A percentile compares a stretch with the other conserved stretches of the same genome.
Evolutionary conservation across 2,888 invertebrate genomes (phyloP).

Genomic region (Mesorhabditis spiculigera): DNA sequence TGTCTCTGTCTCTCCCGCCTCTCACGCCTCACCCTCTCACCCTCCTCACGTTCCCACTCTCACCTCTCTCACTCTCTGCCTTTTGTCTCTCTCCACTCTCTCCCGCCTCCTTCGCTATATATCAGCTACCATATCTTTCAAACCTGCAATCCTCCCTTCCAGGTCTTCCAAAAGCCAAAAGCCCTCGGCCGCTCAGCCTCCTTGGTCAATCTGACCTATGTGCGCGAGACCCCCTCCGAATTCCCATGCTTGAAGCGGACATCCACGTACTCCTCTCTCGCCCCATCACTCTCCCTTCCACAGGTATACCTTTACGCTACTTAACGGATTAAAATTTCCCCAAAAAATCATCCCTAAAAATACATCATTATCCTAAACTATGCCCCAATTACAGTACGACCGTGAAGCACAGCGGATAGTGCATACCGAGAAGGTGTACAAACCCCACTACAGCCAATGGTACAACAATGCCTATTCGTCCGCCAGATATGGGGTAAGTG

Average conservation of each 20-base stretch:
- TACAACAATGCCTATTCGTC: slow-evolving; percentile 39
- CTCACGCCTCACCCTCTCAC: too few species aligned
- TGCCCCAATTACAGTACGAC: background rate
- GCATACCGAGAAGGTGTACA: slow-evolving; percentile 55
- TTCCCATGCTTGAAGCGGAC: slow-evolving; percentile 29
- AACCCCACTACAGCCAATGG: slow-evolving; percentile 51
- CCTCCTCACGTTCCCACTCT: too few species aligned
- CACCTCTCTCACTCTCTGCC: too few species aligned
- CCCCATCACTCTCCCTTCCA: slow-evolving; percentile 53
- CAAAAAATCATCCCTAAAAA: slow-evolving; percentile 21
- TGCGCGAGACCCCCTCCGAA: slow-evolving; percentile 39
- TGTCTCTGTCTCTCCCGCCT: too few species aligned
- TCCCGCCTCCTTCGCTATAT: too few species aligned
- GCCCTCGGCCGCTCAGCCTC: slow-evolving; percentile 52
- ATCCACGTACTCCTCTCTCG: slow-evolving; percentile 50
- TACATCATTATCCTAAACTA: slow-evolving; percentile 7
- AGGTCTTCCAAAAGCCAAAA: slow-evolving; percentile 42
- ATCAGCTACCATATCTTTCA: too few species aligned
- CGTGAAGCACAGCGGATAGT: slow-evolving; percentile 55
- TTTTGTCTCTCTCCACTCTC: too few species aligned
- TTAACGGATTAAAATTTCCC: slow-evolving; percentile 20
- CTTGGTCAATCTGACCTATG: slow-evolving; percentile 55
- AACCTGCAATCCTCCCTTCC: background rate
- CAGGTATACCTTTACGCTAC: slow-evolving; percentile 19
- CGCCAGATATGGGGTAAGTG: slow-evolving; percentile 26